phyloP scores from a whole-genome alignment of 2,888 invertebrate genomes.

The Thera britannica region DNA sequence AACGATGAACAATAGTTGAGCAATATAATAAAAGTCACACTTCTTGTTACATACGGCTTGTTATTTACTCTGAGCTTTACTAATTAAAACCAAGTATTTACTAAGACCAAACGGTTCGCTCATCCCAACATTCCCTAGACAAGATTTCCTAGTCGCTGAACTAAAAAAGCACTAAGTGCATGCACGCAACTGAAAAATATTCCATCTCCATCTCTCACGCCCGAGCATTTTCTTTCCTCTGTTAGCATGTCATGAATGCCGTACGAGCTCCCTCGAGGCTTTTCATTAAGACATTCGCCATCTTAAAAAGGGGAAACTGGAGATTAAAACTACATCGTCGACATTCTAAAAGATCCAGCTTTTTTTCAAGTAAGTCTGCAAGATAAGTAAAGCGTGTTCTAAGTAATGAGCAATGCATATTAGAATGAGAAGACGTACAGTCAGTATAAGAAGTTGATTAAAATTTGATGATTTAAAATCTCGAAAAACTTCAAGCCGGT shows the following conservation, averaged over 20 bases:
- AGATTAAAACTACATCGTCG: constrained; percentile 58
- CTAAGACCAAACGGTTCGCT: not conserved
- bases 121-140: not conserved
- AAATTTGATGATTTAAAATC: no score
- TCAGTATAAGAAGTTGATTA: no score
- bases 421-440: not conserved
- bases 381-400: constrained; percentile 14
- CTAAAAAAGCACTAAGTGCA: not conserved
- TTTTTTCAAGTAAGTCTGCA: constrained; percentile 8
- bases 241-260: constrained; percentile 23
- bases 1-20: no score
- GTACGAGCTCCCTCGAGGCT: constrained; percentile 43
- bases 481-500: no score
- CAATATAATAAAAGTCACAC: no score
- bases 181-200: constrained; percentile 13
- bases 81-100: not conserved
- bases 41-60: no score
- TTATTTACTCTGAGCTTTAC: no score
- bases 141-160: not conserved
- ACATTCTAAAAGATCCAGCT: constrained; percentile 13
- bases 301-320: constrained; percentile 55
- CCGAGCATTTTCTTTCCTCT: constrained; percentile 12
- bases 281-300: constrained; percentile 57
- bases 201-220: constrained; percentile 18
- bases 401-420: constrained; percentile 20